Evolutionary conservation across 1,140 invertebrate genomes (phyloP).

Genomic region (Mya arenaria): DNA sequence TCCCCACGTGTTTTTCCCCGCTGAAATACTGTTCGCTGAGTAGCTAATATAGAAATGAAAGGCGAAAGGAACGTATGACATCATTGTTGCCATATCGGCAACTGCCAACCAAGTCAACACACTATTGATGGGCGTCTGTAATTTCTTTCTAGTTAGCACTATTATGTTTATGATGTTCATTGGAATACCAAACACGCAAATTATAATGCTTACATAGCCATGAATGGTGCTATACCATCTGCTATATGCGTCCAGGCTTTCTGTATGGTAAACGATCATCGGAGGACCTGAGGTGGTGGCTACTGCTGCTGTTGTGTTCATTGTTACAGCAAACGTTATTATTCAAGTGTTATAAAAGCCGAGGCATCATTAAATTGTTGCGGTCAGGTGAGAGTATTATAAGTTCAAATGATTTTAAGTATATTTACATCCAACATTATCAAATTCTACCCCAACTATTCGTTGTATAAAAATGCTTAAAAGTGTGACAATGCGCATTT

Average conservation of each 20-base stretch:
- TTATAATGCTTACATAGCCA: slow-evolving; percentile 87
- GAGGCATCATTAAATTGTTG: too few species aligned
- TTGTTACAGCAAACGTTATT: too few species aligned
- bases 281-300: too few species aligned
- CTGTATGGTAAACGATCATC: too few species aligned
- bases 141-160: slow-evolving; percentile 92
- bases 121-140: slow-evolving; percentile 91
- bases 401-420: too few species aligned
- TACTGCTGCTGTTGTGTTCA: too few species aligned
- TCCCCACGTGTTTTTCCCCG: slow-evolving; percentile 55
- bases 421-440: too few species aligned
- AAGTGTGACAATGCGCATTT: too few species aligned
- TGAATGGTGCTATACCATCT: slow-evolving; percentile 83
- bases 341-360: too few species aligned
- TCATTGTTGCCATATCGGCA: slow-evolving; percentile 93
- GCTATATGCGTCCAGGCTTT: slow-evolving; percentile 23
- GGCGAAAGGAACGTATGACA: slow-evolving; percentile 92
- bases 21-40: slow-evolving; percentile 37
- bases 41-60: slow-evolving; percentile 83
- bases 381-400: too few species aligned
- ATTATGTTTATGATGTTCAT: slow-evolving; percentile 95
- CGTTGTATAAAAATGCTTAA: too few species aligned
- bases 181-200: slow-evolving; percentile 93
- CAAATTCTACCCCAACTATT: too few species aligned
- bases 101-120: slow-evolving; percentile 92